Base-by-base conservation (phyloP, 2,888 invertebrate species). In the Drosophila aldrichi region DNA sequence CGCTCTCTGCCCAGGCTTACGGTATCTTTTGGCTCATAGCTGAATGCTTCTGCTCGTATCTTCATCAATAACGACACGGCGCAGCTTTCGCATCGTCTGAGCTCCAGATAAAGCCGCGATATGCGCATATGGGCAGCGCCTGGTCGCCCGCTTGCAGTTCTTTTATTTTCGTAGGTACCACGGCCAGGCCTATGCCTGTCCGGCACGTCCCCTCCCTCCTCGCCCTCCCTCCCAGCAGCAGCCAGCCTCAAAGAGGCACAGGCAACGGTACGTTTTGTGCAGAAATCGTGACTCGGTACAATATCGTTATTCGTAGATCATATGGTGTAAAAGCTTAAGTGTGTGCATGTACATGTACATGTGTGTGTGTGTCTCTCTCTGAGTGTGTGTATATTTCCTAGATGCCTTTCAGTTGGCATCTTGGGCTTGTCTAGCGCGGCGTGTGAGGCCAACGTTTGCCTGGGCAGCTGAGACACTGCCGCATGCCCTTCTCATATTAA, bases 261-360 rank as follows among this genome's bases (percentile, higher is more conserved):
- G 85, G 82, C 88, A 87, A 87, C 86, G 89, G 86, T 87, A 89
- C 89, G 86, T 89, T 87, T 87, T 87, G 89, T 77, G 80, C 85
- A 88, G 86, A 91, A 92, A 91, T 92, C 92, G 92, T 92, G 92
- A 92, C 92, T 92, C 65, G 84, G 82, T 88, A 90, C 91, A 90
- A 91, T 92, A 92, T 92, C 91, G 92, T 91, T 88, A 90, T 82
- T 81, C 82, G 81, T 90, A 85, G 91, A 86, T 91, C 89, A 89
- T 88, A 90, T 90, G 91, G 88, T 89, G 85, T 89, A 89, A 87
- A 87, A 71, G 80, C 77, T 68, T 68, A 79, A 77, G 79, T 70
- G 70, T 82, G 82, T 79, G 77, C 44, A 36, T 62, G 22, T 63
- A 7, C 34, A 41, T 64, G 32, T 64, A 7, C 34, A 41, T 64